A percentile compares a stretch with the other conserved stretches of the same genome.
These are phyloP conservation scores for Rousettus leschenaultii DNA, from an alignment of 2,113 vertebrate species.

Conservation along the genomic window DNA sequence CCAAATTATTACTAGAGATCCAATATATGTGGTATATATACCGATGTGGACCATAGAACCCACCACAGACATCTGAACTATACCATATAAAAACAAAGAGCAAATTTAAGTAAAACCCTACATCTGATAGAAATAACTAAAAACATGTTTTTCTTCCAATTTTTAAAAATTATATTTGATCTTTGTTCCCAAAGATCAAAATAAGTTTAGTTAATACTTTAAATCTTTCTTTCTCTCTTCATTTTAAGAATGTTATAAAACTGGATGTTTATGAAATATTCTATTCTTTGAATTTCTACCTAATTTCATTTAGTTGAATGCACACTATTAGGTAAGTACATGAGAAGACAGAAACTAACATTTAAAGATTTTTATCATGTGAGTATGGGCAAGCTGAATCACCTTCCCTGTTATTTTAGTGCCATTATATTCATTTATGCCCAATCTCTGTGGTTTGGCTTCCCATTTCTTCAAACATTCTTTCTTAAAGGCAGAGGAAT, in stretches of 20 bases:
- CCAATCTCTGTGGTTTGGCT: not conserved
- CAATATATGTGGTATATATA: not conserved
- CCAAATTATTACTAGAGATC: slow-evolving; percentile 33
- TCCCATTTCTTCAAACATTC: not conserved
- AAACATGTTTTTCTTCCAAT: slow-evolving; percentile 15
- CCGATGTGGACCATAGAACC: not conserved
- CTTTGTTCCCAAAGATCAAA: slow-evolving; percentile 2
- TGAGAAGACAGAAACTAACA: not conserved
- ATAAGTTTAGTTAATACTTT: slow-evolving; percentile 25
- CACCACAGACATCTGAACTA: slow-evolving; percentile 47
- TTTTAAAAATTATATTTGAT: slow-evolving; percentile 14
- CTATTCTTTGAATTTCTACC: not conserved
- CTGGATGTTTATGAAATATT: not conserved
- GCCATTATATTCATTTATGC: not conserved
- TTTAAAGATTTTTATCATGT: not conserved
- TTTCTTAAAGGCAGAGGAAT: not conserved
- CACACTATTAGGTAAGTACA: not conserved
- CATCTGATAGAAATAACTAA: slow-evolving; percentile 44
- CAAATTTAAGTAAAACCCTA: slow-evolving; percentile 47
- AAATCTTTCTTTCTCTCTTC: not conserved
- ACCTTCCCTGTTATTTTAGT: not conserved
- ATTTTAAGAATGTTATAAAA: slow-evolving; percentile 43
- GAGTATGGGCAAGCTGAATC: not conserved
- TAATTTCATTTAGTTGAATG: not conserved
- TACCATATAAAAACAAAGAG: slow-evolving; percentile 46